Conservation (phyloP, 1,140 invertebrate genomes). For the Chironomus striatipennis region DNA sequence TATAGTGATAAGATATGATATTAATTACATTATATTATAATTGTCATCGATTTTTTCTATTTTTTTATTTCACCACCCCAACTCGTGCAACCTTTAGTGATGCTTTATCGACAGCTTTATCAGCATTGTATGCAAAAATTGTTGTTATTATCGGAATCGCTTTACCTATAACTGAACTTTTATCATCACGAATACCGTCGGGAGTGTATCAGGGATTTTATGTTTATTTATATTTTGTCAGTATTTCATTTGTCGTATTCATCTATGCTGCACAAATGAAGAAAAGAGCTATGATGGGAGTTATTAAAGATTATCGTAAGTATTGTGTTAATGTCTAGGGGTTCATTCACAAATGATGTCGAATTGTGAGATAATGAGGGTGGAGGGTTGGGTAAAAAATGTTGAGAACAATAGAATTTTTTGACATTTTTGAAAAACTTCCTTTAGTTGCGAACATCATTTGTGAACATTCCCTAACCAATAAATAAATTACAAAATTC, state of each 20-base stretch:
- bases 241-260: conserved; percentile 65
- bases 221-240: conserved; percentile 64
- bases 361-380: no score
- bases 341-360: no score
- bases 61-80: conserved; percentile 24
- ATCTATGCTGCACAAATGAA: conserved; percentile 61
- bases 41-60: not conserved
- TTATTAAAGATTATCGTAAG: conserved; percentile 42
- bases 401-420: no score
- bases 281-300: conserved; percentile 46
- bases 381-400: no score
- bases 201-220: conserved; percentile 69
- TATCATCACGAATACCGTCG: conserved; percentile 50
- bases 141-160: conserved; percentile 63
- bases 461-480: no score
- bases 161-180: conserved; percentile 54
- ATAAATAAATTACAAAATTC: no score
- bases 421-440: no score
- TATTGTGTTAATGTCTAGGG: conserved; percentile 13
- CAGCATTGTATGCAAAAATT: conserved; percentile 65
- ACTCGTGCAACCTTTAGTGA: conserved; percentile 32
- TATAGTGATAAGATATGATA: conserved; percentile 22
- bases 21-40: not conserved
- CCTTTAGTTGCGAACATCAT: no score
- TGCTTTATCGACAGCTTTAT: conserved; percentile 45